Evolutionary conservation across 1,140 invertebrate species (phyloP).

Genomic region (Adelges cooleyi): DNA sequence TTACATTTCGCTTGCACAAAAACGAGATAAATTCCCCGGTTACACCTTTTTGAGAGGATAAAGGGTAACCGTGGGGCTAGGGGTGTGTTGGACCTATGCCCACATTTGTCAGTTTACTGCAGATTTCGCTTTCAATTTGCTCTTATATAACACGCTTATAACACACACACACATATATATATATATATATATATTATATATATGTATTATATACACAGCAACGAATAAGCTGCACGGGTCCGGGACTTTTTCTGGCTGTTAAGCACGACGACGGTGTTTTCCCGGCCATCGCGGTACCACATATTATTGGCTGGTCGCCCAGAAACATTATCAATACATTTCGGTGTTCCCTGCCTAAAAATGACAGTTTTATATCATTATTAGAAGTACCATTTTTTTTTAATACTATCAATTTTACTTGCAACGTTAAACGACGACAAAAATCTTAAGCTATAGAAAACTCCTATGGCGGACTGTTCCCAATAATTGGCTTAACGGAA

Average conservation of each 20-base stretch:
- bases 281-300: neutral
- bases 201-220: too few relatives aligned
- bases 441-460: too few relatives aligned
- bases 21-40: constrained; percentile 18
- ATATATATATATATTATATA: too few relatives aligned
- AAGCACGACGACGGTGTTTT: constrained; percentile 14
- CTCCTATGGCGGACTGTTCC: too few relatives aligned
- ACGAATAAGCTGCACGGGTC: neutral
- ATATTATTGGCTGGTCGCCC: neutral
- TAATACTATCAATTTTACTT: too few relatives aligned
- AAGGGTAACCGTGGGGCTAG: too few relatives aligned
- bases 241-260: constrained; percentile 19
- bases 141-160: constrained; percentile 9
- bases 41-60: constrained; percentile 3
- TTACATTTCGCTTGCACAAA: constrained; percentile 4
- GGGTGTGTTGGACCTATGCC: constrained; percentile 18
- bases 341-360: too few relatives aligned
- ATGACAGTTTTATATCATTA: too few relatives aligned
- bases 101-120: constrained; percentile 20
- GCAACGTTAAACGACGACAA: too few relatives aligned
- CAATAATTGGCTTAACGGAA: too few relatives aligned
- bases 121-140: constrained; percentile 26
- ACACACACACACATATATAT: neutral
- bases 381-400: too few relatives aligned
- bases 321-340: neutral